Percentiles rank a stretch among this genome's conserved stretches.
These are phyloP conservation scores for Dione vanillae DNA, from an alignment of 2,888 invertebrate species.

Conservation along the genomic window DNA sequence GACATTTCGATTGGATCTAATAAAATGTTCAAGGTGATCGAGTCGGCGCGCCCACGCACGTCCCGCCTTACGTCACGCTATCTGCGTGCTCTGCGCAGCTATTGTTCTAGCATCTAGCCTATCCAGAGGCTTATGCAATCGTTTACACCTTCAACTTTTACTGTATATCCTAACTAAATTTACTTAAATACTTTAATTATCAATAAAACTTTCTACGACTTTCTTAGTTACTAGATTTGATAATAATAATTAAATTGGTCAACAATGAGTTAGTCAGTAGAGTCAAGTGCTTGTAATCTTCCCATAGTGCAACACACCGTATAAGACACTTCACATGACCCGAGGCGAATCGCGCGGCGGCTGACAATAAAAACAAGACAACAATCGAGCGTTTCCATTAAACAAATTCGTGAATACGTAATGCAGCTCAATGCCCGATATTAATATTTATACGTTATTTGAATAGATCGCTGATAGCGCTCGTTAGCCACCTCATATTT, in stretches of 20 bases:
- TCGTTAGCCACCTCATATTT: conserved; percentile 49
- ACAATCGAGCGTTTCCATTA: conserved; percentile 72
- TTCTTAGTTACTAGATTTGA: background rate
- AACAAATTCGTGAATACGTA: conserved; percentile 79
- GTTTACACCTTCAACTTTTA: conserved; percentile 54
- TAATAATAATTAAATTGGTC: background rate
- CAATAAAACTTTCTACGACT: background rate
- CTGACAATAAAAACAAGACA: conserved; percentile 73
- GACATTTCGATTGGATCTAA: conserved; percentile 63
- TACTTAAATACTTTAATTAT: conserved; percentile 13
- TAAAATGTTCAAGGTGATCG: conserved; percentile 76
- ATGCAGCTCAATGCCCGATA: conserved; percentile 67
- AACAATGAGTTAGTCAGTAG: background rate
- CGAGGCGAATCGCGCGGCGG: conserved; percentile 62
- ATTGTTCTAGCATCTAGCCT: conserved; percentile 59
- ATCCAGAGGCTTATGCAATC: conserved; percentile 69
- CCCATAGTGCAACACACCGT: conserved; percentile 62
- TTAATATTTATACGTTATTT: conserved; percentile 80
- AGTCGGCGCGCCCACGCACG: conserved; percentile 74
- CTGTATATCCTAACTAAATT: conserved; percentile 28
- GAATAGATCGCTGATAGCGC: conserved; percentile 78
- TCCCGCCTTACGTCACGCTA: conserved; percentile 61
- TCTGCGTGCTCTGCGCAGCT: conserved; percentile 64
- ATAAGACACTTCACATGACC: conserved; percentile 63
- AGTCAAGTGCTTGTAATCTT: background rate